A percentile compares a stretch with the other conserved stretches of the same genome.
phyloP scores from a whole-genome alignment of 2,888 invertebrate genomes.

The Alentia gelatinosa region DNA sequence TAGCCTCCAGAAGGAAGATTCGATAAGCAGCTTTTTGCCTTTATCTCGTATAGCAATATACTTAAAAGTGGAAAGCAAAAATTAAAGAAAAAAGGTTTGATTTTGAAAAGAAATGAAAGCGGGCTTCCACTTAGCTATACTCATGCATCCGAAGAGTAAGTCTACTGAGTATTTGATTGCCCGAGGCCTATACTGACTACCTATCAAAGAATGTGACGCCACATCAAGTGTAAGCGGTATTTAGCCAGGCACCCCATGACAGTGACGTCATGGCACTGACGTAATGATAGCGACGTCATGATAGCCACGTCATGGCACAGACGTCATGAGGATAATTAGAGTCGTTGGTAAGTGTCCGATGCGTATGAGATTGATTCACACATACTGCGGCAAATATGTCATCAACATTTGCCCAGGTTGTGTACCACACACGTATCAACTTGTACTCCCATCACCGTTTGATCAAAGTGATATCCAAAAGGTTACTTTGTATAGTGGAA shows the following conservation, averaged over 20 bases:
- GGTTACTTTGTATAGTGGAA: slow-evolving; percentile 37
- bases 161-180: neutral
- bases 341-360: too few relatives aligned
- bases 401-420: neutral
- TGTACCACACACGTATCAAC: slow-evolving; percentile 34
- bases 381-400: too few relatives aligned
- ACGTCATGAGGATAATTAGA: too few relatives aligned
- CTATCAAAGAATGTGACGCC: slow-evolving; percentile 14
- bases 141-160: neutral
- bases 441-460: slow-evolving; percentile 10
- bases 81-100: neutral
- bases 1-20: too few relatives aligned
- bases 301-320: neutral
- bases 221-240: slow-evolving; percentile 42
- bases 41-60: slow-evolving; percentile 1
- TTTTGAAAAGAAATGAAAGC: neutral
- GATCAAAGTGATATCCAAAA: slow-evolving; percentile 46
- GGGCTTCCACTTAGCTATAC: neutral
- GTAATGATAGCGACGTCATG: neutral
- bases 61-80: neutral
- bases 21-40: neutral
- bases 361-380: too few relatives aligned
- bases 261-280: neutral
- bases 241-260: slow-evolving; percentile 1
- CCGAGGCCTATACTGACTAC: neutral